A percentile compares a stretch with the other conserved stretches of the same genome.
Evolutionary conservation across 2,797 vertebrate species (phyloP).

Genomic region (Streptopelia turtur): DNA sequence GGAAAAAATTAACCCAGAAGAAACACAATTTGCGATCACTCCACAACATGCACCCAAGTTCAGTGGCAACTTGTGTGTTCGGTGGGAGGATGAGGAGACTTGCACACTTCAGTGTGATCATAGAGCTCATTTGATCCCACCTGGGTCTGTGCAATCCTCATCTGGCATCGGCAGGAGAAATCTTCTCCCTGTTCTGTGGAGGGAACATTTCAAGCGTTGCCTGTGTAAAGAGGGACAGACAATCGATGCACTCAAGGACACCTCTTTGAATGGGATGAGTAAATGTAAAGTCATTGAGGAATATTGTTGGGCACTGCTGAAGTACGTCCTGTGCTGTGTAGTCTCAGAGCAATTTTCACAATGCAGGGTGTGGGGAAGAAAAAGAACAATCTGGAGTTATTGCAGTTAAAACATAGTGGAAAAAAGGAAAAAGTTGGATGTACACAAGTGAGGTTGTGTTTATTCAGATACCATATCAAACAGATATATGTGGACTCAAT

Average conservation of each 20-base stretch:
- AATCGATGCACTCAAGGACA: background rate
- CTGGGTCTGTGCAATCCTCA: background rate
- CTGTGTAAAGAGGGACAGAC: background rate
- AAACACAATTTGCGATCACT: background rate
- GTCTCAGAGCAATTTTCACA: background rate
- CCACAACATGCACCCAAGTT: background rate
- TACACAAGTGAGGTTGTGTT: background rate
- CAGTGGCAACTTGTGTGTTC: accelerated
- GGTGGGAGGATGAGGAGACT: background rate
- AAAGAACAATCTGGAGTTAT: background rate
- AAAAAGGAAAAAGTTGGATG: background rate
- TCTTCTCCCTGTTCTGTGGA: background rate
- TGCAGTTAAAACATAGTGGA: background rate
- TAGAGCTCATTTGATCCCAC: background rate
- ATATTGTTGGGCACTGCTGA: background rate
- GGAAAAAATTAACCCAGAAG: background rate
- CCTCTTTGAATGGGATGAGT: background rate
- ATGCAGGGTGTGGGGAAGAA: no score
- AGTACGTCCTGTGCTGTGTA: background rate
- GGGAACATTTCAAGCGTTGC: background rate
- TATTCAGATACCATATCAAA: background rate
- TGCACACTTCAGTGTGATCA: background rate
- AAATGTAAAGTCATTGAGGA: background rate
- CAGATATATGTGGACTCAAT: background rate
- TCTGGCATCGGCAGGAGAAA: background rate